Evolutionary conservation across 2,888 invertebrate genomes (phyloP).

Genomic region (Acleris sparsana): DNA sequence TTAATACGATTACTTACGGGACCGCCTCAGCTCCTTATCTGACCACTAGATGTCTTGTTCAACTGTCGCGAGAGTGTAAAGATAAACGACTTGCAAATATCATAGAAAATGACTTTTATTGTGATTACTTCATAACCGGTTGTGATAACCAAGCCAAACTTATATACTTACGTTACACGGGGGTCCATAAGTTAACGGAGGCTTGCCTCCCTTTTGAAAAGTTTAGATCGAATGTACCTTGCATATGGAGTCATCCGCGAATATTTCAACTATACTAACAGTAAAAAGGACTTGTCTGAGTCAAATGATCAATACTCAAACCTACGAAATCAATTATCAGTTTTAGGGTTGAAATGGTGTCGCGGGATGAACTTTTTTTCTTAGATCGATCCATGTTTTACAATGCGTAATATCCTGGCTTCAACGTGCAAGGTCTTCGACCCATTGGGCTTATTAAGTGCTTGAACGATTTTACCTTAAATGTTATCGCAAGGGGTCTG

Average conservation of each 20-base stretch:
- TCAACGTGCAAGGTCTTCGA: no score
- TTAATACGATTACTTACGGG: slow-evolving; percentile 6
- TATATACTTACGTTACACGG: not conserved
- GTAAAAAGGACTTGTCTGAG: no score
- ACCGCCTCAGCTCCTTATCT: slow-evolving; percentile 3
- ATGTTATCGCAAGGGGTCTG: no score
- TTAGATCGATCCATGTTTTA: no score
- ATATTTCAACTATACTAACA: no score
- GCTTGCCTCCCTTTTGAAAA: slow-evolving; percentile 2
- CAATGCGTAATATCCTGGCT: no score
- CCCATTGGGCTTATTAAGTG: no score
- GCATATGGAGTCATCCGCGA: not conserved
- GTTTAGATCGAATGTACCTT: not conserved
- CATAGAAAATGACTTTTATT: slow-evolving; percentile 7
- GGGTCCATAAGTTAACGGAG: slow-evolving; percentile 1
- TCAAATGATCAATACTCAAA: no score
- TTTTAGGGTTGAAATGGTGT: no score
- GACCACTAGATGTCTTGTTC: not conserved
- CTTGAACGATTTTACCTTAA: no score
- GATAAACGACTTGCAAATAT: not conserved
- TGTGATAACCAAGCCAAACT: not conserved
- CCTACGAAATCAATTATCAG: no score
- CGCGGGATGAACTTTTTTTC: no score
- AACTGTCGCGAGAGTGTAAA: not conserved
- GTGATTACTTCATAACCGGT: slow-evolving; percentile 9